Conservation (phyloP, 2,888 invertebrate species). For the Nomada flava region DNA sequence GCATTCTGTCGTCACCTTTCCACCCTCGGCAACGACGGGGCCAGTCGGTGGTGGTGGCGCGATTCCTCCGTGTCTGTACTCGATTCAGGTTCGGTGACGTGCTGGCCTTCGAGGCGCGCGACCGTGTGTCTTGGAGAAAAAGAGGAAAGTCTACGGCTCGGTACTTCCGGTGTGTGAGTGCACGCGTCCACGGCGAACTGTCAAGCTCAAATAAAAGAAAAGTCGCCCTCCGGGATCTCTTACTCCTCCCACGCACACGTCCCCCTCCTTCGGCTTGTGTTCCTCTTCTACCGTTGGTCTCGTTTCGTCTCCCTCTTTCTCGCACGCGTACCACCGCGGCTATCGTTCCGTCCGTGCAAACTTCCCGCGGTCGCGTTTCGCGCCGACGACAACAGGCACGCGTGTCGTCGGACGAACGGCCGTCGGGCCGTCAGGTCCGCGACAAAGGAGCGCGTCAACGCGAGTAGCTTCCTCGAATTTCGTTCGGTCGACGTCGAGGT, state of each 20-base stretch:
- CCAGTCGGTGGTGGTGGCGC: slow-evolving; percentile 10
- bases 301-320: slow-evolving; percentile 40
- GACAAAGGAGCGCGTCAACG: not conserved
- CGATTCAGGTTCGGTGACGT: not conserved
- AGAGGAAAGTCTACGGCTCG: slow-evolving; percentile 40
- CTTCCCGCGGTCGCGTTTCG: slow-evolving; percentile 68
- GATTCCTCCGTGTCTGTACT: slow-evolving; percentile 17
- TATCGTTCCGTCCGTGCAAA: slow-evolving; percentile 69
- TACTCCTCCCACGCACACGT: slow-evolving; percentile 69
- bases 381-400: slow-evolving; percentile 16
- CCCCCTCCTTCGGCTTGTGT: slow-evolving; percentile 65
- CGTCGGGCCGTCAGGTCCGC: not conserved
- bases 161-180: slow-evolving; percentile 76
- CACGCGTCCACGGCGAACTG: slow-evolving; percentile 78
- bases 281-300: slow-evolving; percentile 54
- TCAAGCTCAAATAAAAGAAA: slow-evolving; percentile 82
- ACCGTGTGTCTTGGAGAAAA: slow-evolving; percentile 16
- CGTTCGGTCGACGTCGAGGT: not conserved
- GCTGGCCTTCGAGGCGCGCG: not conserved
- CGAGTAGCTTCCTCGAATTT: not conserved
- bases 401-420: slow-evolving; percentile 5
- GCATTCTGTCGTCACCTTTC: slow-evolving; percentile 52
- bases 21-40: slow-evolving; percentile 37
- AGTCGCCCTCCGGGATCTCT: slow-evolving; percentile 76
- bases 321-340: slow-evolving; percentile 59